Evolutionary conservation across 1,140 invertebrate genomes (phyloP), one percentile per base, ranked within the genome.

Genomic region (Cephus cinctus): DNA sequence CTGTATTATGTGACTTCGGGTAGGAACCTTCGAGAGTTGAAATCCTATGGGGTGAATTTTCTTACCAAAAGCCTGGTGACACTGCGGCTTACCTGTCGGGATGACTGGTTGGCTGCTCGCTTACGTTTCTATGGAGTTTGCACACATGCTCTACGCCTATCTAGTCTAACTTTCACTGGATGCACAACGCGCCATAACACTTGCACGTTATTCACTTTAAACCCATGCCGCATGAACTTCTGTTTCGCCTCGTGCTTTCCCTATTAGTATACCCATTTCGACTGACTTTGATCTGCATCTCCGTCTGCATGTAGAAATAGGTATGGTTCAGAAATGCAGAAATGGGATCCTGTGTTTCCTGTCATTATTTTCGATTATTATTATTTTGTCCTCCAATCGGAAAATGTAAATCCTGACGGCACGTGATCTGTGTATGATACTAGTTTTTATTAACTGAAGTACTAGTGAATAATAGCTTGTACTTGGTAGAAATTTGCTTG

Each of bases 201-300:
- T 52, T n/a, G n/a, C n/a, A n/a, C n/a, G n/a, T n/a, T 59, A 43
- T 50, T 43, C 54, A 54, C 38, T 61, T 52, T 52, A 43, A n/a
- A n/a, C n/a, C n/a, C n/a, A n/a, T n/a, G n/a, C n/a, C n/a, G n/a
- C 47, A 52, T 44, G 38, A 52, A 47, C 48, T 59, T 60, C 58
- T 49, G 58, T 50, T 43, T 57, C 49, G 47, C 45, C 22, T 21
- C 30, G 36, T 30, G 11, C 14, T 23, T 23, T 20, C 15, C 16
- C 15, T 27, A 51, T n/a, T n/a, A n/a, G n/a, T n/a, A n/a, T n/a
- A n/a, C n/a, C n/a, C n/a, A n/a, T n/a, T n/a, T n/a, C n/a, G n/a
- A n/a, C n/a, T n/a, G n/a, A n/a, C n/a, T n/a, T n/a, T n/a, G n/a
- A n/a, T n/a, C n/a, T n/a, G n/a, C n/a, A n/a, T n/a, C n/a, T n/a